Conservation (phyloP, 2,797 vertebrate species). For the Sciurus vulgaris region DNA sequence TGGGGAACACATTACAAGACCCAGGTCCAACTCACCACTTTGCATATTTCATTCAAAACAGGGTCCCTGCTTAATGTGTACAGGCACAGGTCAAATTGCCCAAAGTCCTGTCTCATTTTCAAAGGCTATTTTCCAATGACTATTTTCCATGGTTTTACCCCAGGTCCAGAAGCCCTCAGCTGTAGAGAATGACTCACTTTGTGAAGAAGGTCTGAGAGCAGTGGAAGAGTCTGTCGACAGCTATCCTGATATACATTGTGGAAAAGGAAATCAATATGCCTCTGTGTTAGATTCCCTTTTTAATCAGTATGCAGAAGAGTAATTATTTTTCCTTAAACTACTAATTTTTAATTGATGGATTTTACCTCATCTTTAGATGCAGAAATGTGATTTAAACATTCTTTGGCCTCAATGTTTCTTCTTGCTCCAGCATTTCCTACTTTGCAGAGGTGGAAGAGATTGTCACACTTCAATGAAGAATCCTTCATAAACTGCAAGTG, state of each 20-base stretch:
- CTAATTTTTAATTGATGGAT: neutral
- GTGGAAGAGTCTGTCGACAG: neutral
- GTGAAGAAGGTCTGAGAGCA: neutral
- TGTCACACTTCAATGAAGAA: slow-evolving; percentile 61
- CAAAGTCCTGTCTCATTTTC: slow-evolving; percentile 76
- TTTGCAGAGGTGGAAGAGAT: slow-evolving; percentile 12
- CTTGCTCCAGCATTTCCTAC: neutral
- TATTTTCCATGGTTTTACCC: neutral
- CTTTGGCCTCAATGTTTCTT: neutral
- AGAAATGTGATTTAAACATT: slow-evolving; percentile 9
- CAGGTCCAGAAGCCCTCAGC: neutral
- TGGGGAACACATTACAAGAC: neutral
- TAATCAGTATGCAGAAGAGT: slow-evolving; percentile 1
- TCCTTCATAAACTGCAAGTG: slow-evolving; percentile 69
- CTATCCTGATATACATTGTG: neutral
- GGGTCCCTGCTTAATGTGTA: slow-evolving; percentile 92
- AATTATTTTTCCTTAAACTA: slow-evolving; percentile 33
- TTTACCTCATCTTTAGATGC: neutral
- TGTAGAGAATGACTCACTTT: neutral
- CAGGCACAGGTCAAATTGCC: slow-evolving; percentile 91
- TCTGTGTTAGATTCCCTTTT: slow-evolving; percentile 28
- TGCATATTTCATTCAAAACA: slow-evolving; percentile 90
- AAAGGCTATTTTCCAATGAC: neutral
- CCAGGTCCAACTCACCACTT: slow-evolving; percentile 90
- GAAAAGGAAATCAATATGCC: slow-evolving; percentile 35